A percentile compares a stretch with the other conserved stretches of the same genome.
These are phyloP conservation scores for Saccopteryx leptura DNA, from an alignment of 2,113 vertebrate genomes.

Conservation along the genomic window DNA sequence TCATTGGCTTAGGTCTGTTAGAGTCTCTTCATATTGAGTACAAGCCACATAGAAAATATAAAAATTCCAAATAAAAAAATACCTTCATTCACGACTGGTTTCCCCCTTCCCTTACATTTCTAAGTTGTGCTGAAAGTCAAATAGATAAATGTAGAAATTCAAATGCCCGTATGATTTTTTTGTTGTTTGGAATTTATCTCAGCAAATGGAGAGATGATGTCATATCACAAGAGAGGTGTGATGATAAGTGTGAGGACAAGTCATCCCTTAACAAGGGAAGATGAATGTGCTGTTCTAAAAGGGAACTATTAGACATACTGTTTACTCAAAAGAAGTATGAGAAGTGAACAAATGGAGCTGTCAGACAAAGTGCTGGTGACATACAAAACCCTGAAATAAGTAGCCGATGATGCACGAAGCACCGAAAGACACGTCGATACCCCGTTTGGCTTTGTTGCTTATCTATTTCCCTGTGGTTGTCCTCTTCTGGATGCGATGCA, in stretches of 20 bases:
- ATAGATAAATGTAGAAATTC: slow-evolving; percentile 51
- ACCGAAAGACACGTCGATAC: slow-evolving; percentile 43
- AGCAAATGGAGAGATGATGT: slow-evolving; percentile 74
- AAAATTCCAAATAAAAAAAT: background rate
- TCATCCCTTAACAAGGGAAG: slow-evolving; percentile 73
- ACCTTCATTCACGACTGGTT: background rate
- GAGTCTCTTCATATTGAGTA: background rate
- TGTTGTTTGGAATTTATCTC: slow-evolving; percentile 44
- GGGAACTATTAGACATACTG: background rate
- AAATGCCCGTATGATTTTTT: slow-evolving; percentile 45
- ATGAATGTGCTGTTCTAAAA: slow-evolving; percentile 77
- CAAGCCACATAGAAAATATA: slow-evolving; percentile 36
- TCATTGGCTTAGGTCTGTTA: background rate
- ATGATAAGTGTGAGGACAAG: slow-evolving; percentile 49
- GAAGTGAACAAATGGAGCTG: slow-evolving; percentile 75
- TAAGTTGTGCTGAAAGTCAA: background rate
- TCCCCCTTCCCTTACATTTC: background rate
- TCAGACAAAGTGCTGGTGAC: slow-evolving; percentile 71
- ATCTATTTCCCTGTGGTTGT: background rate
- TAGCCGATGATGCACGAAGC: slow-evolving; percentile 69
- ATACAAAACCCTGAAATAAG: slow-evolving; percentile 82
- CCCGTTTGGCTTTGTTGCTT: background rate
- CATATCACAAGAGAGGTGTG: slow-evolving; percentile 65
- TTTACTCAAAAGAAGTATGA: slow-evolving; percentile 77
- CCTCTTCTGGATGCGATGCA: background rate